Conservation (phyloP, 2,113 vertebrate species). For the Perca flavescens region DNA sequence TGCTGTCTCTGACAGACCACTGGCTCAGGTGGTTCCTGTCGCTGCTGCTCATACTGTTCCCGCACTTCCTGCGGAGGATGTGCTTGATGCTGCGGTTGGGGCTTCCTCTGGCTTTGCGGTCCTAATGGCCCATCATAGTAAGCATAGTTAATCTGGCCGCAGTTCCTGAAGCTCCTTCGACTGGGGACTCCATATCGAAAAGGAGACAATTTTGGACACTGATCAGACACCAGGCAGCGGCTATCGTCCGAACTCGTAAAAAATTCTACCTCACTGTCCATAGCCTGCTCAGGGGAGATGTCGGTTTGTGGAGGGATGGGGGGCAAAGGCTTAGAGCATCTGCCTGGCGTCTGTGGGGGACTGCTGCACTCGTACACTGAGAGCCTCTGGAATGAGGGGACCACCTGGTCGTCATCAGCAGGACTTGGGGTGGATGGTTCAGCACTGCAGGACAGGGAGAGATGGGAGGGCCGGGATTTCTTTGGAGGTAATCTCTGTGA, state of each 20-base stretch:
- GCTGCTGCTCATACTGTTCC: slow-evolving; percentile 60
- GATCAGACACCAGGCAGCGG: slow-evolving; percentile 85
- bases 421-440: slow-evolving; percentile 73
- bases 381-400: slow-evolving; percentile 87
- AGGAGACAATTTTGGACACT: slow-evolving; percentile 71
- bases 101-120: slow-evolving; percentile 51
- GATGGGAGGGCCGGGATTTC: slow-evolving; percentile 82
- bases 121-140: slow-evolving; percentile 89
- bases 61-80: slow-evolving; percentile 61
- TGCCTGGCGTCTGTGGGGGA: slow-evolving; percentile 87
- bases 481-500: slow-evolving; percentile 81
- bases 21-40: slow-evolving; percentile 53
- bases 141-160: slow-evolving; percentile 93
- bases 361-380: slow-evolving; percentile 85
- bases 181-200: slow-evolving; percentile 83
- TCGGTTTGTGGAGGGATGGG: slow-evolving; percentile 88
- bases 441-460: slow-evolving; percentile 79
- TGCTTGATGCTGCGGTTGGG: slow-evolving; percentile 46
- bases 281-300: slow-evolving; percentile 82
- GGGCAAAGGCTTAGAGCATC: slow-evolving; percentile 91
- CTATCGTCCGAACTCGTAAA: slow-evolving; percentile 91
- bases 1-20: slow-evolving; percentile 69
- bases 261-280: slow-evolving; percentile 93
- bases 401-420: slow-evolving; percentile 83
- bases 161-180: slow-evolving; percentile 90